Base-by-base conservation (phyloP, 2,888 invertebrate species). In the Hydrotaea diabolus region DNA sequence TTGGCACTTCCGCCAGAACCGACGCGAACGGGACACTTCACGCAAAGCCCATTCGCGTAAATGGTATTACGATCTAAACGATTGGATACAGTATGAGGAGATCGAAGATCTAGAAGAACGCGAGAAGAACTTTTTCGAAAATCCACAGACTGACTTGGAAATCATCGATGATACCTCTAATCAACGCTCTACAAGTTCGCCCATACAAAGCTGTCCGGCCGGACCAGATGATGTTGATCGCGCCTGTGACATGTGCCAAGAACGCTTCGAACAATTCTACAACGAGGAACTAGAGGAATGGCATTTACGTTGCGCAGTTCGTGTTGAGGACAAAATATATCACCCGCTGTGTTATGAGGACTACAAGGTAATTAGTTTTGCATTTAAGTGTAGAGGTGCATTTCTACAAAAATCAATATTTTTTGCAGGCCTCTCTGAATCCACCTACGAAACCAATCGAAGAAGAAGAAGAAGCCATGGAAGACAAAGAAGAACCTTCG, bases 241-340 rank as follows among this genome's bases (percentile, higher is more conserved):
- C 73, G 92, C 93, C 59, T 99, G 99, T 92, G 96, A 96, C 86
- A 96, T 98, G 74, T 99, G 99, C 92, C 95, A 96, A 15, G 99
- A 99, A 93, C 94, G 94, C 86, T 99, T 99, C 93, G 97, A 98
- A 87, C 97, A 97, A 92, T 98, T 97, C 93, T 99, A 97, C 93
- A 97, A 98, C 91, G 98, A 99, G 92, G 99, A 99, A 89, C 95
- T 96, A 87, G 99, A 99, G 92, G 98, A 98, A 91, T 99, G 99
- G 99, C 97, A 98, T 90, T 93, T 99, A 36, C 93, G 96, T 85
- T 96, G 97, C 90, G 97, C 98, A 0, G 93, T 97, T 21, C 93
- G 95, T 7, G 95, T 96, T 43, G 95, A 97, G 78, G 95, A 94
- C 0, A 94, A 94, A 85, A 95, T 95, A 88, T 98, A 97, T 91